Evolutionary conservation across 2,888 invertebrate species (phyloP), one percentile per base, ranked within the genome.

Genomic region (Chrysolina americana): DNA sequence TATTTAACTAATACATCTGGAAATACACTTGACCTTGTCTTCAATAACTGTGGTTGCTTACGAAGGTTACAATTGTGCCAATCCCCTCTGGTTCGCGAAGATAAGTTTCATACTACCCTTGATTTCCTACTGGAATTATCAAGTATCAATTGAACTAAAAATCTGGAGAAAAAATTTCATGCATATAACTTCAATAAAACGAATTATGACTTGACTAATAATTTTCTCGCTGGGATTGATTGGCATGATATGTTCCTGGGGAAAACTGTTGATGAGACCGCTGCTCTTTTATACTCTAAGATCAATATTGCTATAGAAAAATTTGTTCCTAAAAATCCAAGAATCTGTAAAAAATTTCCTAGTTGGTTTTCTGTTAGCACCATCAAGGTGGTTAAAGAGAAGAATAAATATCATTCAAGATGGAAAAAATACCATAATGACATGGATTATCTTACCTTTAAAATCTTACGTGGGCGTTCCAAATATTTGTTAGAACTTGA

Each of bases 311-410:
- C 47, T 44, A 44, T 65, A 65, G 47, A 65, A 1, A 44, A 65
- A 65, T 44, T n/a, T 44, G 47, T 47, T 41, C 65, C 65, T 41
- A 15, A 44, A 41, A 65, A 47, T 44, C 41, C 41, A 65, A 41
- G 3, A 44, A 65, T 11, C 65, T 44, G 44, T 65, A 65, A 65
- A 65, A 56, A 56, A 56, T 65, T 65, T 21, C 65, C 44, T 44
- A 15, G 44, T n/a, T 41, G 47, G 41, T 65, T 44, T 17, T 41
- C 65, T 65, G 44, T 44, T 13, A 47, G 44, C 10, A 65, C 65
- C 21, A 65, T 65, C 44, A 65, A 65, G 44, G 65, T 65, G 36
- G 56, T 56, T 56, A 17, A 56, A 17, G 56, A 65, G 21, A 65
- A 59, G 28, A 59, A 59, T 19, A 59, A 59, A 28, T 59, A 23